These are phyloP conservation scores for Stegostoma tigrinum DNA, from an alignment of 2,113 vertebrate genomes.

Conservation along the genomic window DNA sequence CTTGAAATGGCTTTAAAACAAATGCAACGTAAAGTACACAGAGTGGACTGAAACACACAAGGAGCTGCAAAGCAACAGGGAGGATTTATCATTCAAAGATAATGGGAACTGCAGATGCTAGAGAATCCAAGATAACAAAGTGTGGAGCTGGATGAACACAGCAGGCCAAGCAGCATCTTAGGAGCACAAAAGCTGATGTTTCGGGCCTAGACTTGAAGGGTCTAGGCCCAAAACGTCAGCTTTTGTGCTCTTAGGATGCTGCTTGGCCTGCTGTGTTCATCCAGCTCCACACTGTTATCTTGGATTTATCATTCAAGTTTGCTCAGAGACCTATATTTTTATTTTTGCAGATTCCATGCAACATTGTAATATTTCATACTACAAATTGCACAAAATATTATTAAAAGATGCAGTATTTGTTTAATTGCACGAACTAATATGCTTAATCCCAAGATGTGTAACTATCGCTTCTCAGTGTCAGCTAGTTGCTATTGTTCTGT, in stretches of 20 bases:
- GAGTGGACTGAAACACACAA: not conserved
- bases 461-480: not conserved
- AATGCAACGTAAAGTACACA: not conserved
- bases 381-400: not conserved
- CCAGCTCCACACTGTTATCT: no score
- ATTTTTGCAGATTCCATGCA: not conserved
- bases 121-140: no score
- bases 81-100: not conserved
- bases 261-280: no score
- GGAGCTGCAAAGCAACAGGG: not conserved
- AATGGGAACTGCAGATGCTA: no score
- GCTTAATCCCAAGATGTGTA: not conserved
- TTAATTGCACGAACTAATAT: not conserved
- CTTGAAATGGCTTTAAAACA: not conserved
- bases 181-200: no score
- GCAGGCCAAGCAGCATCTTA: no score
- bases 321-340: no score
- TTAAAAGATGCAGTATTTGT: not conserved
- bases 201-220: no score
- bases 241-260: no score
- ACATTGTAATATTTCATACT: not conserved
- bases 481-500: not conserved
- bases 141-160: no score
- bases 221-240: no score
- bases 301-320: not conserved